phyloP scores from a whole-genome alignment of 2,888 invertebrate genomes.

The Philonicus albiceps region DNA sequence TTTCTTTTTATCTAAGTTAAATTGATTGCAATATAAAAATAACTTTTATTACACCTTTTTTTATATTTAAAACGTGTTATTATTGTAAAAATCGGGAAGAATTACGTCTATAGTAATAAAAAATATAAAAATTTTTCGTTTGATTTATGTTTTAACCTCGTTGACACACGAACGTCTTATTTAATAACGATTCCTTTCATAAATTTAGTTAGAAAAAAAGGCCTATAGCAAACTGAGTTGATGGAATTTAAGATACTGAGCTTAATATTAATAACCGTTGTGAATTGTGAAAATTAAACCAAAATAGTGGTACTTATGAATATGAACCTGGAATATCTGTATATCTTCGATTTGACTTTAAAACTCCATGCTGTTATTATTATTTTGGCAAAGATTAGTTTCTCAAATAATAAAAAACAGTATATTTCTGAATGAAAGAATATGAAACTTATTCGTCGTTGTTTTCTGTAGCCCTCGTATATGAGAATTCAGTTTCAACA shows the following conservation, averaged over 20 bases:
- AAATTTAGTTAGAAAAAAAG: neutral
- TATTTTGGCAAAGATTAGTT: neutral
- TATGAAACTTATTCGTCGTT: too few relatives aligned
- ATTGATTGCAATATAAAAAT: conserved; percentile 22
- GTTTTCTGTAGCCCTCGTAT: too few relatives aligned
- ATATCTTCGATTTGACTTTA: neutral
- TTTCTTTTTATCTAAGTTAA: neutral
- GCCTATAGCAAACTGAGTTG: neutral
- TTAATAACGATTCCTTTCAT: neutral
- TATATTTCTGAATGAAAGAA: too few relatives aligned
- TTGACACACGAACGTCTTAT: neutral
- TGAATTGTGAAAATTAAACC: neutral
- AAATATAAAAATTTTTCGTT: neutral
- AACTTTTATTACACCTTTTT: neutral
- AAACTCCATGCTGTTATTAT: neutral
- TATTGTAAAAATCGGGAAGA: neutral
- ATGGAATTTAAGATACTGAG: neutral
- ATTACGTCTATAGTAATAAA: neutral
- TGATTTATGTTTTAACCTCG: neutral
- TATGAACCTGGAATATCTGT: neutral
- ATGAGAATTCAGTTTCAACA: too few relatives aligned
- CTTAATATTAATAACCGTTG: neutral
- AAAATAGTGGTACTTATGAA: neutral
- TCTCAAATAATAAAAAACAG: too few relatives aligned
- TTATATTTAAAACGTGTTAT: neutral